A percentile compares a stretch with the other conserved stretches of the same genome.
Conservation (phyloP, 1,140 invertebrate species). For the Heliothis virescens region DNA sequence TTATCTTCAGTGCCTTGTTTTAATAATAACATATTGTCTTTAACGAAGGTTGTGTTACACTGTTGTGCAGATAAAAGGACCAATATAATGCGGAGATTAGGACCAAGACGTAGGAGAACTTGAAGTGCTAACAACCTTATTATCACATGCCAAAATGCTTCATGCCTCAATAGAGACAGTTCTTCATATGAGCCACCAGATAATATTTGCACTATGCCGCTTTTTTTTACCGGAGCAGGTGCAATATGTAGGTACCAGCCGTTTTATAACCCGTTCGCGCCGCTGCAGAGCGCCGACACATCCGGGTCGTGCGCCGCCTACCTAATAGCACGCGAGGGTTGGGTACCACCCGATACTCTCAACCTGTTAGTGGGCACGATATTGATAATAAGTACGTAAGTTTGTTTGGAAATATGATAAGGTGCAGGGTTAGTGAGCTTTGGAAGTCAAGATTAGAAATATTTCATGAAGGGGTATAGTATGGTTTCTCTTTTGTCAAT, state of each 20-base stretch:
- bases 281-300: constrained; percentile 2
- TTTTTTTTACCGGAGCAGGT: constrained; percentile 9
- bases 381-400: neutral
- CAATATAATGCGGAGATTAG: neutral
- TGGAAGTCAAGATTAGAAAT: no score
- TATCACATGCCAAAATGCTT: no score
- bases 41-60: neutral
- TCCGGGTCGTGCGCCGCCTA: constrained; percentile 37
- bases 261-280: constrained; percentile 30
- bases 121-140: no score
- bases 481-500: no score
- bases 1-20: no score
- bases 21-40: neutral
- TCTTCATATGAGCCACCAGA: neutral
- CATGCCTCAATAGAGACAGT: no score
- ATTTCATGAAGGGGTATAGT: no score
- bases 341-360: constrained; percentile 15
- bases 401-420: neutral
- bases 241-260: neutral
- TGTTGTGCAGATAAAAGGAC: neutral
- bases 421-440: neutral
- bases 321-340: constrained; percentile 25
- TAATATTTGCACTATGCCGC: neutral
- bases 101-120: no score
- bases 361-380: neutral